Base-by-base conservation (phyloP, 2,113 vertebrate species). In the Murina feae region DNA sequence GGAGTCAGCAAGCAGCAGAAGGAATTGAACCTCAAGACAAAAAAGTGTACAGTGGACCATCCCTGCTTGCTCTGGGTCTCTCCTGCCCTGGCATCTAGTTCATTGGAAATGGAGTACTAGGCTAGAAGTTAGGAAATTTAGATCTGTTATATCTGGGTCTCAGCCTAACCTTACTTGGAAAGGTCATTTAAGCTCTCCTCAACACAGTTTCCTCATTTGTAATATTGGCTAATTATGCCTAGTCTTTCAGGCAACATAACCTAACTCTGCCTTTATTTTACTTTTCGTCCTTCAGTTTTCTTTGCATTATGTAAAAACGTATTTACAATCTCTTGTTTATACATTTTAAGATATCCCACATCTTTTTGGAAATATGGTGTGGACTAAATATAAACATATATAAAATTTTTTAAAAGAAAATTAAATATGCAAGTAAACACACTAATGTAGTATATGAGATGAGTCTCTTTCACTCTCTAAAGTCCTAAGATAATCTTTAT, bases 341-440 rank as follows among this genome's bases (percentile, higher is more conserved):
- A 39, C 21, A 88, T 72, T 87, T 86, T 89, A 69, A 82, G 51
- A 4, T 51, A 1, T 5, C 32, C 39, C 21, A 8, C 81, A 58
- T 55, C 20, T 53, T 95, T 90, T 88, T 44, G 63, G 55, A 94
- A 92, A 91, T 74, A 89, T 18, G 10, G 37, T 71, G 14, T 92
- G 32, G 30, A 84, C 35, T 96, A 89, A 76, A 44, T 81, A 58
- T 89, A 91, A 91, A 65, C 28, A 65, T 65, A 65, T 32, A 16
- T 30, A 65, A 32, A 30, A 30, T 30, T 13, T 60, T 30, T 60
- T 10, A 30, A 60, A 32, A 4, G 35, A 78, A 86, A 82, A 37
- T 66, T 11, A 85, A 78, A 4, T 78, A 68, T 89, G 16, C 32
- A n/a, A 75, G 28, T 80, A 91, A 87, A 96, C 8, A 85, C 7